phyloP scores from a whole-genome alignment of 2,888 invertebrate genomes.

The Pyrocoelia pectoralis region DNA sequence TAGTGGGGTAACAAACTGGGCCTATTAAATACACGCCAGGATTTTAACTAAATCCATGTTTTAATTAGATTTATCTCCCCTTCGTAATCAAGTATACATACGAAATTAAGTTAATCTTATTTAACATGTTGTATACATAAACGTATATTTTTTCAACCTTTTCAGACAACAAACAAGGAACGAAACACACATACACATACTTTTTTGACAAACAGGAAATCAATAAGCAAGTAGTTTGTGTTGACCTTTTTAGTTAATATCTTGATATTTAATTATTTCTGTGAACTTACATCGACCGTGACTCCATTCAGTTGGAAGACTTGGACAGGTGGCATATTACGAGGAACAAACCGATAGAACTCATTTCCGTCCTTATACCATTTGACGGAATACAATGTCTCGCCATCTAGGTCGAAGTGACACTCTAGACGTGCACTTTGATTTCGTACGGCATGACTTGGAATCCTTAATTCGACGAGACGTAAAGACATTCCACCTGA shows the following conservation, averaged over 20 bases:
- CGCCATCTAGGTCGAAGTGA: conserved; percentile 83
- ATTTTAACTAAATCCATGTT: conserved; percentile 7
- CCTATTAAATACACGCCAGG: conserved; percentile 9
- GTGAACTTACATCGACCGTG: conserved; percentile 80
- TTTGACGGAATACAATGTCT: conserved; percentile 86
- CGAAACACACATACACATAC: background rate
- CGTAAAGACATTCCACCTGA: conserved; percentile 63
- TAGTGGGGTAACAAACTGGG: background rate
- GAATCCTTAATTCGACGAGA: conserved; percentile 81
- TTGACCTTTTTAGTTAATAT: conserved; percentile 27
- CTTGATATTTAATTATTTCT: conserved; percentile 25
- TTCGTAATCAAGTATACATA: conserved; percentile 9
- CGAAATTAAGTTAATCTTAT: conserved; percentile 3
- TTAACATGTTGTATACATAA: background rate
- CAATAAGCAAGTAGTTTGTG: conserved; percentile 6
- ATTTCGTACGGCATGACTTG: conserved; percentile 81
- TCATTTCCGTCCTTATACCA: conserved; percentile 93
- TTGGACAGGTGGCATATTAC: conserved; percentile 81
- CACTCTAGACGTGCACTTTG: conserved; percentile 81
- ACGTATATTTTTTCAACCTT: background rate
- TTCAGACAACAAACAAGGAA: background rate
- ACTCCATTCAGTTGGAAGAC: conserved; percentile 83
- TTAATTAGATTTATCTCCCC: conserved; percentile 11
- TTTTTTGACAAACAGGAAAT: conserved; percentile 4
- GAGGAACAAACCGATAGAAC: conserved; percentile 86